These are phyloP conservation scores for Meloe dianella DNA, from an alignment of 2,888 invertebrate genomes.

Conservation along the genomic window DNA sequence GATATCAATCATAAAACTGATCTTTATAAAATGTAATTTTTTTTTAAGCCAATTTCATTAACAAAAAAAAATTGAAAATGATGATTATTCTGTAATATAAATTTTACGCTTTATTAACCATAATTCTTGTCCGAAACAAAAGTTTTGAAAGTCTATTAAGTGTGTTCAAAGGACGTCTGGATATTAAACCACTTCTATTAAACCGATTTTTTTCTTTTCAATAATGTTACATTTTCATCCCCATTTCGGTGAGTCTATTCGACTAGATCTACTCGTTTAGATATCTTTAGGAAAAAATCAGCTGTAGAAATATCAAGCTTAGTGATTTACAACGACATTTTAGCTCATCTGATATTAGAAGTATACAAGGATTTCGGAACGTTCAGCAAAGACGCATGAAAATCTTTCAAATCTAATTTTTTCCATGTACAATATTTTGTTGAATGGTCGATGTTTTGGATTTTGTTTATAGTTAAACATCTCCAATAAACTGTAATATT, in stretches of 20 bases:
- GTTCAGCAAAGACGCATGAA: neutral
- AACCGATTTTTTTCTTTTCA: slow-evolving; percentile 5
- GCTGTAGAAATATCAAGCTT: slow-evolving; percentile 1
- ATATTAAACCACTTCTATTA: neutral
- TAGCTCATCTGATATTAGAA: neutral
- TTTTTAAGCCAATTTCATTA: too few relatives aligned
- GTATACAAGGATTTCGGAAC: neutral
- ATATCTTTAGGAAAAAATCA: slow-evolving; percentile 3
- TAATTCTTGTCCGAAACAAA: neutral
- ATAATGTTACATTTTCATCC: neutral
- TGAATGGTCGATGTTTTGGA: neutral
- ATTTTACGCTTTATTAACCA: neutral
- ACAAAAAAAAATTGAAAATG: too few relatives aligned
- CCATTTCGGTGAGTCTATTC: neutral
- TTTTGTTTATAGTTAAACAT: neutral
- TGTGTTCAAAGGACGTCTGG: neutral
- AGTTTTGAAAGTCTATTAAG: neutral
- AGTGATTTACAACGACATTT: neutral
- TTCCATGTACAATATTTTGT: too few relatives aligned
- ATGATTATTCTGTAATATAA: neutral
- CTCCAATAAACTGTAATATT: slow-evolving; percentile 10
- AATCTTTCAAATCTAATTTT: too few relatives aligned
- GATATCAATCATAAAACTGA: neutral
- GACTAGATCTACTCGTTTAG: neutral
- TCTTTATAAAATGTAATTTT: neutral